Conservation (phyloP, 2,113 vertebrate genomes). For the Syngnathoides biaculeatus region DNA sequence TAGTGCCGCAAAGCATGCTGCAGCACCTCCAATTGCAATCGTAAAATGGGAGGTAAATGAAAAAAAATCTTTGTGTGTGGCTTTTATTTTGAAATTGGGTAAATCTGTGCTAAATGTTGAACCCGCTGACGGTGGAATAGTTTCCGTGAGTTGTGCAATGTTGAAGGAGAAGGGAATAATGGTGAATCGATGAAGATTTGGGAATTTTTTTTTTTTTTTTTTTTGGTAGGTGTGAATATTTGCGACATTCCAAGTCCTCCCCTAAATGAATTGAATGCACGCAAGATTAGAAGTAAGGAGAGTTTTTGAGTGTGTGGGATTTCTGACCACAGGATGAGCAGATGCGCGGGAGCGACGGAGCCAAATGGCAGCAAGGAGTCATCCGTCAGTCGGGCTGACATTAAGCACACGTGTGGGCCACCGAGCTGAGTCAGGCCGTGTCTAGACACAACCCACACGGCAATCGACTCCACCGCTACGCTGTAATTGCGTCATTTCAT, state of each 20-base stretch:
- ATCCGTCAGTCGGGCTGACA: conserved; percentile 49
- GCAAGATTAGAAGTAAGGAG: background rate
- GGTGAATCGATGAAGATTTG: too few species aligned
- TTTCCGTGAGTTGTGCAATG: too few species aligned
- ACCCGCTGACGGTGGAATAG: too few species aligned
- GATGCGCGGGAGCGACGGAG: conserved; percentile 21
- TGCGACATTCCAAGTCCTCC: too few species aligned
- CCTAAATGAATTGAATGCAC: background rate
- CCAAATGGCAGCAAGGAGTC: conserved; percentile 51
- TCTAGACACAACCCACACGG: conserved; percentile 35
- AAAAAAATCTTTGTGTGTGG: too few species aligned
- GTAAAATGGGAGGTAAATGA: too few species aligned
- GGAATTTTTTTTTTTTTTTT: too few species aligned
- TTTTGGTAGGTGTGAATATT: too few species aligned
- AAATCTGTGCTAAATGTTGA: background rate
- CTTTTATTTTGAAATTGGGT: too few species aligned
- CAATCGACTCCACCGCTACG: conserved; percentile 15
- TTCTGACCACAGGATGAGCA: conserved; percentile 22
- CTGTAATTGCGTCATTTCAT: conserved; percentile 8
- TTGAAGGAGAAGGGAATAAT: too few species aligned
- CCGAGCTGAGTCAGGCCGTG: conserved; percentile 39
- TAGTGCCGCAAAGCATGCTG: too few species aligned
- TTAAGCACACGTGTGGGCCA: conserved; percentile 37
- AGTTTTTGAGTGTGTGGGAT: background rate
- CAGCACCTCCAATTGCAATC: too few species aligned